Conservation (phyloP, 2,113 vertebrate genomes). For the Emydocephalus ijimae region DNA sequence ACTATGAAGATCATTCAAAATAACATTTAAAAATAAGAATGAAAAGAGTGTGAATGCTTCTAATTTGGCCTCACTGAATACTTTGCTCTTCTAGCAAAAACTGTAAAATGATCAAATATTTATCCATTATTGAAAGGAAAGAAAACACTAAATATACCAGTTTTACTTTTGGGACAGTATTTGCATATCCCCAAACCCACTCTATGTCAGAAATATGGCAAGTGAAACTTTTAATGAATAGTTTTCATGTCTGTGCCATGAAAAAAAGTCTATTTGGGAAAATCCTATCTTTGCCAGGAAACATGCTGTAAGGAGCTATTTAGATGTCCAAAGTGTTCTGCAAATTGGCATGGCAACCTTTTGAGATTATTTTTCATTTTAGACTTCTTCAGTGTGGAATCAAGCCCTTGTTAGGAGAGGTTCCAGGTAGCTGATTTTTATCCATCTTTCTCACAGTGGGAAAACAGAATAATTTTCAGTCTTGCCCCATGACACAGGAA, state of each 20-base stretch:
- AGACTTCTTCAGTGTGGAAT: not conserved
- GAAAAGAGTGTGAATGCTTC: not conserved
- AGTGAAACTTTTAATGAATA: not conserved
- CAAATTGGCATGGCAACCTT: not conserved
- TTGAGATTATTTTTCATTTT: not conserved
- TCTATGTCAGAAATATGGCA: not conserved
- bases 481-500: constrained; percentile 34
- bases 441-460: not conserved
- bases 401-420: not conserved
- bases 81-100: not conserved
- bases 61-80: not conserved
- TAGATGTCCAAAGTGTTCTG: not conserved
- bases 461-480: constrained; percentile 21
- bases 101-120: not conserved
- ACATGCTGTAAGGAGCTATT: not conserved
- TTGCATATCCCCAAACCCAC: not conserved
- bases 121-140: not conserved
- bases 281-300: not conserved
- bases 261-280: not conserved
- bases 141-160: not conserved
- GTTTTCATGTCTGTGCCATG: not conserved
- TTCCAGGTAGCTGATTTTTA: constrained; percentile 1
- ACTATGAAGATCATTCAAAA: not conserved
- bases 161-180: not conserved
- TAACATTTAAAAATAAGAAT: not conserved